Evolutionary conservation across 2,888 invertebrate genomes (phyloP).

Genomic region (Pilophorus perplexus): DNA sequence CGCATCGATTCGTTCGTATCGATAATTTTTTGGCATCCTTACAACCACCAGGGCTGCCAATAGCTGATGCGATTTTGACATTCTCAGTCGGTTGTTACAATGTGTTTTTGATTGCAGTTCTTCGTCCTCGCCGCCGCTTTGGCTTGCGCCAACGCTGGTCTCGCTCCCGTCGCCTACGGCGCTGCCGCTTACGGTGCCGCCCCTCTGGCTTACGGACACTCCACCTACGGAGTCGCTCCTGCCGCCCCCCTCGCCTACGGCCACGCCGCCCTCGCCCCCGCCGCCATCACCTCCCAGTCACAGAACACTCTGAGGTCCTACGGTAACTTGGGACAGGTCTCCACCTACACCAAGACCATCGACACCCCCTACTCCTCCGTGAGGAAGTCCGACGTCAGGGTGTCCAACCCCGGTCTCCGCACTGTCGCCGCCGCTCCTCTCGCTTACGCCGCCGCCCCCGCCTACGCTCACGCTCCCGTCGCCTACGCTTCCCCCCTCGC

Average conservation of each 20-base stretch:
- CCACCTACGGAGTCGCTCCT: constrained; percentile 46
- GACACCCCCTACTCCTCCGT: constrained; percentile 71
- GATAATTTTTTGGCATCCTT: no score
- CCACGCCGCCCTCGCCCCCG: constrained; percentile 45
- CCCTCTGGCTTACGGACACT: constrained; percentile 12
- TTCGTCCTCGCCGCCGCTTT: constrained; percentile 39
- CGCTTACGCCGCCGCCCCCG: constrained; percentile 53
- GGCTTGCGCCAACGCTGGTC: constrained; percentile 48
- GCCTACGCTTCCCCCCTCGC: constrained; percentile 51
- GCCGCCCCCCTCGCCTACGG: constrained; percentile 40
- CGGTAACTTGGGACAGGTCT: constrained; percentile 65
- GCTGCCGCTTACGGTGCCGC: constrained; percentile 45
- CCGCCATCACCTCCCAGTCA: constrained; percentile 58
- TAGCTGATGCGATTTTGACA: no score
- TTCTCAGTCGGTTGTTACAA: no score
- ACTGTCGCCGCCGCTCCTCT: constrained; percentile 51
- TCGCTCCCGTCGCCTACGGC: constrained; percentile 46
- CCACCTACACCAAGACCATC: constrained; percentile 67
- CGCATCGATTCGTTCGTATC: no score
- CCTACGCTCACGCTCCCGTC: constrained; percentile 45
- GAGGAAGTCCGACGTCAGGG: constrained; percentile 66
- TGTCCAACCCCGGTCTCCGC: constrained; percentile 59
- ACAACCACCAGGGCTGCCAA: no score
- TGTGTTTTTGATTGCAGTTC: constrained; percentile 33
- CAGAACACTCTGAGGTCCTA: constrained; percentile 62